Percentiles rank a stretch among this genome's conserved stretches.
phyloP scores from a whole-genome alignment of 1,140 invertebrate genomes.

The Microplitis demolitor region DNA sequence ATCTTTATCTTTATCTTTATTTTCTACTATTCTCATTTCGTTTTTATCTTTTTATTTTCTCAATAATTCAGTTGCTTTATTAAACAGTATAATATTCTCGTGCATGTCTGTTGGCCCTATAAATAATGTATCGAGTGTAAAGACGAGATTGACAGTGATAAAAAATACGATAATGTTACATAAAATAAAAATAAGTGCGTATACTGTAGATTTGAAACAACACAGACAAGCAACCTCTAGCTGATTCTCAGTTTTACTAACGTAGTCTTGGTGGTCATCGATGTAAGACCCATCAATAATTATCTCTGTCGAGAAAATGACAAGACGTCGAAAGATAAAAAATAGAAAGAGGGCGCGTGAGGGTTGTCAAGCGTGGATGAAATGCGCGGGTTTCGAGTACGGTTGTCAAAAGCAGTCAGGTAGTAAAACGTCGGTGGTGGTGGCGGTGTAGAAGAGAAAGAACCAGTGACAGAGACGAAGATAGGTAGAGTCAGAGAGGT shows the following conservation, averaged over 20 bases:
- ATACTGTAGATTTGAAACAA: no score
- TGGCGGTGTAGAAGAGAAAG: neutral
- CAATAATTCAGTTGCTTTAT: no score
- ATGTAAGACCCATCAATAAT: slow-evolving; percentile 61
- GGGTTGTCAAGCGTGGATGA: slow-evolving; percentile 10
- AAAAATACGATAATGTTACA: no score
- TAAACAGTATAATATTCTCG: no score
- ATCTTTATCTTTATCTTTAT: no score
- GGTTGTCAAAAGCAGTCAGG: slow-evolving; percentile 13
- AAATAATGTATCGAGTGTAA: no score
- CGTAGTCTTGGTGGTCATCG: slow-evolving; percentile 31
- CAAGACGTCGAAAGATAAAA: slow-evolving; percentile 41
- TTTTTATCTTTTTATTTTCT: no score
- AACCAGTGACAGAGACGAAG: slow-evolving; percentile 1
- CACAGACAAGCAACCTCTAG: neutral
- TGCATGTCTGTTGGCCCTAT: no score
- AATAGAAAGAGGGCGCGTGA: slow-evolving; percentile 43
- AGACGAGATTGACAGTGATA: no score
- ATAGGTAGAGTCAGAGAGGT: slow-evolving; percentile 12
- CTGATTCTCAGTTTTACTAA: neutral
- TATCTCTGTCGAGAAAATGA: slow-evolving; percentile 54
- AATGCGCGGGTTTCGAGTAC: neutral
- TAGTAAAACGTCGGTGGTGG: slow-evolving; percentile 31
- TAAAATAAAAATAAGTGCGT: no score
- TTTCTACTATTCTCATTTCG: no score